Evolutionary conservation across 2,113 vertebrate species (phyloP), one percentile per base, ranked within the genome.

Genomic region (Tringa solitaria): DNA sequence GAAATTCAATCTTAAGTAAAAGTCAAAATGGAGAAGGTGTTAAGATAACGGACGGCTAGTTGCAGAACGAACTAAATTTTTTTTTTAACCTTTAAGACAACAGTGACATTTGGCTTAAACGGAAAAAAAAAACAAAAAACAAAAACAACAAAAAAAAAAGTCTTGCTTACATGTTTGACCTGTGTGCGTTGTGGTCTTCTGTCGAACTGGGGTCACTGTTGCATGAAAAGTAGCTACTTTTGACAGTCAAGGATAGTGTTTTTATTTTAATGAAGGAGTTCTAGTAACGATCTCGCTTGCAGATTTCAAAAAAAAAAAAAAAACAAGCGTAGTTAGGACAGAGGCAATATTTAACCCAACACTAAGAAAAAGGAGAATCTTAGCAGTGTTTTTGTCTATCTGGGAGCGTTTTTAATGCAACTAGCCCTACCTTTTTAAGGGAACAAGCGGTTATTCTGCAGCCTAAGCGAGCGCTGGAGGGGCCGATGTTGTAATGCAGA

Each of bases 1-100:
- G 95, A 97, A 96, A 96, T 96, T 95, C 95, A 97, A 97, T 96
- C 92, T 93, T 93, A 97, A 97, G 96, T 98, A 46, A 97, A 98
- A 98, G 98, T 98, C 98, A 98, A 98, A 98, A 98, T 98, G 98
- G 98, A 98, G 98, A 98, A 98, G 97, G 98, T 98, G 93, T 98
- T 98, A 96, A 97, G 92, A 97, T 84, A 98, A 98, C 96, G 97
- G 97, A 97, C n/a, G 97, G 98, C 98, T 98, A 98, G 98, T 98
- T 98, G 98, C 98, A 97, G 98, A 98, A 98, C 93, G 53, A 97
- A 96, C 93, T 97, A 83, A 96, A 95, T 97, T 65, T 97, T 27
- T 50, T 26, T 27, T 53, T 53, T 89, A 97, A 97, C 96, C 97
- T 98, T 98, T 94, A 96, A 97, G 97, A 97, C 96, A 97, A 96